Evolutionary conservation across 2,113 vertebrate species (phyloP), one percentile per base, ranked within the genome.

Genomic region (Bombycilla garrulus): DNA sequence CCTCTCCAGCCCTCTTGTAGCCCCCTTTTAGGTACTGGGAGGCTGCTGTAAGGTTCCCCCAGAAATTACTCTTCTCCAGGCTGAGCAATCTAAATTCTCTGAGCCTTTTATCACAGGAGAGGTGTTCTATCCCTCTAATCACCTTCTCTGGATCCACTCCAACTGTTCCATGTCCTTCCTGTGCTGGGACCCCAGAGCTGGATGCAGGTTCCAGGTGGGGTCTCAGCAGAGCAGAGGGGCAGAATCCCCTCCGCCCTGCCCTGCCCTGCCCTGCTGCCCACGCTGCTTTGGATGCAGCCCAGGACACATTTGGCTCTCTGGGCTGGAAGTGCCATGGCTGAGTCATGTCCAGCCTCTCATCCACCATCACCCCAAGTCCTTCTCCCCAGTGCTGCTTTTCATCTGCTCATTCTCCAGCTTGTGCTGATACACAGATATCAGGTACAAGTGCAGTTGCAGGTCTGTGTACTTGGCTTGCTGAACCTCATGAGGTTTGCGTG

Each of bases 341-440:
- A 24, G 14, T 36, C 47, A 23, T 26, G 38, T 47, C 61, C 87
- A 69, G 61, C 70, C 86, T 60, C 54, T 61, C 78, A 35, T 0
- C n/a, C 29, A 26, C 12, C 45, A 47, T 38, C 45, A 53, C 3
- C 19, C 8, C 38, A 15, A 10, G 1, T 2, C 13, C 28, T 47
- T 42, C 29, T 45, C 1, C 0, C 0, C 53, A 45, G 53, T 11
- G 11, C n/a, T 82, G 24, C 14, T 67, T 54, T 40, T 0, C 0
- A 3, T 18, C 13, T 74, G 36, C 1, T 25, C 9, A 25, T 53
- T 7, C 15, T 2, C 3, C 53, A 82, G 45, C 29, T 10, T 35
- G 20, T 5, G 2, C 5, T 67, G 38, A 1, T 45, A 18, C 7
- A 0, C 1, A 29, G 9, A 6, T 40, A 20, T 50, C 26, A 36